Percentiles rank a stretch among this genome's conserved stretches.
Evolutionary conservation across 2,888 invertebrate genomes (phyloP).

Genomic region (Noctua comes): DNA sequence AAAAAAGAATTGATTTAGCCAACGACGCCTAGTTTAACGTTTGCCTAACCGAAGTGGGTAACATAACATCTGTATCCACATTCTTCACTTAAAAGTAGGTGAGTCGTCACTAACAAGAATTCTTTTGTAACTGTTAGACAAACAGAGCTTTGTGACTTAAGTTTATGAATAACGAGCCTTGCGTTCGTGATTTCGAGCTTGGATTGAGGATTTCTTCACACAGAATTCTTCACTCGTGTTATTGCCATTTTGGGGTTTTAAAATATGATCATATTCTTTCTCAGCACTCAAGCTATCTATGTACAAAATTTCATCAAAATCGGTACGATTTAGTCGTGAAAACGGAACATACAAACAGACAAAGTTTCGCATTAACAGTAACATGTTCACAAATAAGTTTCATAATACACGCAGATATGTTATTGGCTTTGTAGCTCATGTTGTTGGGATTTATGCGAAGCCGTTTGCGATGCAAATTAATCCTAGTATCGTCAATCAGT

Average conservation of each 20-base stretch:
- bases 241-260: background rate
- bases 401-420: conserved; percentile 50
- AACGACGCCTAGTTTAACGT: conserved; percentile 37
- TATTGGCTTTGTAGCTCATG: conserved; percentile 74
- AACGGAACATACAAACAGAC: conserved; percentile 2
- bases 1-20: conserved; percentile 34
- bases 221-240: background rate
- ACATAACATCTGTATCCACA: conserved; percentile 63
- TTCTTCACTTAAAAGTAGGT: conserved; percentile 61
- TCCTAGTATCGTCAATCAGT: conserved; percentile 78
- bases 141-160: conserved; percentile 48
- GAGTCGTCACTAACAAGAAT: conserved; percentile 63
- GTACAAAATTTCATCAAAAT: background rate
- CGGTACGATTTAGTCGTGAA: background rate
- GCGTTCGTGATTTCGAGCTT: background rate
- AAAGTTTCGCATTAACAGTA: background rate
- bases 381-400: conserved; percentile 42
- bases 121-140: conserved; percentile 66
- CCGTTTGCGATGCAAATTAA: conserved; percentile 82
- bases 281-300: background rate
- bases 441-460: conserved; percentile 79
- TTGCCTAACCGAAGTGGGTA: conserved; percentile 56
- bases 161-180: conserved; percentile 25
- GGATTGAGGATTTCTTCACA: background rate
- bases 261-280: background rate